phyloP scores from a whole-genome alignment of 2,113 vertebrate genomes.

The Hypocryptadius cinnamomeus region DNA sequence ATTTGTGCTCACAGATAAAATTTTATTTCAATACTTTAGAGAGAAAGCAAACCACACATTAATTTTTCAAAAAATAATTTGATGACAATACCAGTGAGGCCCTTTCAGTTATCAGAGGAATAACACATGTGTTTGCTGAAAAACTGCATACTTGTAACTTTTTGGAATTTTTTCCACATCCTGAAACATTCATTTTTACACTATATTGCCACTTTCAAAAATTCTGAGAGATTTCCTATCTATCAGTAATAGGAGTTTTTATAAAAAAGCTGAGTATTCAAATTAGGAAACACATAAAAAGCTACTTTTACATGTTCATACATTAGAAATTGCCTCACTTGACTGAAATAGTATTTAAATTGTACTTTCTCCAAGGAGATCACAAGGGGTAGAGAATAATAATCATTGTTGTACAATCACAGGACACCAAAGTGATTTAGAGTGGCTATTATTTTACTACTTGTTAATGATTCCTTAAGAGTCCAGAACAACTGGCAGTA shows the following conservation, averaged over 20 bases:
- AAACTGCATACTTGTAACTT: neutral
- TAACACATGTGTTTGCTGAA: neutral
- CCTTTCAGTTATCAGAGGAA: neutral
- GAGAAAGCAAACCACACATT: neutral
- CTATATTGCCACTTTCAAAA: neutral
- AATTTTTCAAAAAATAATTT: neutral
- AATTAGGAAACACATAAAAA: neutral
- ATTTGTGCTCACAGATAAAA: neutral
- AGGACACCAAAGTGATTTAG: neutral
- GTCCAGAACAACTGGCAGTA: neutral
- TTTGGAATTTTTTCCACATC: neutral
- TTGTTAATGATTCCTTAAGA: constrained; percentile 12
- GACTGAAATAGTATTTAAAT: neutral
- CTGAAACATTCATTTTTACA: neutral
- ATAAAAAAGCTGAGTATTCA: neutral
- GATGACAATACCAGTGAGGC: neutral
- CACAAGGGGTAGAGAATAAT: neutral
- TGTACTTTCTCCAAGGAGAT: neutral
- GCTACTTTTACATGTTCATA: neutral
- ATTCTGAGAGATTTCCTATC: neutral
- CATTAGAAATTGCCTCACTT: neutral
- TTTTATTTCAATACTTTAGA: neutral
- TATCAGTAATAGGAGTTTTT: neutral
- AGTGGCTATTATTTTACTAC: neutral
- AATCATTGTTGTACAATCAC: neutral